Evolutionary conservation across 2,888 invertebrate species (phyloP).

Genomic region (Ashinkailepas kermadecensis): DNA sequence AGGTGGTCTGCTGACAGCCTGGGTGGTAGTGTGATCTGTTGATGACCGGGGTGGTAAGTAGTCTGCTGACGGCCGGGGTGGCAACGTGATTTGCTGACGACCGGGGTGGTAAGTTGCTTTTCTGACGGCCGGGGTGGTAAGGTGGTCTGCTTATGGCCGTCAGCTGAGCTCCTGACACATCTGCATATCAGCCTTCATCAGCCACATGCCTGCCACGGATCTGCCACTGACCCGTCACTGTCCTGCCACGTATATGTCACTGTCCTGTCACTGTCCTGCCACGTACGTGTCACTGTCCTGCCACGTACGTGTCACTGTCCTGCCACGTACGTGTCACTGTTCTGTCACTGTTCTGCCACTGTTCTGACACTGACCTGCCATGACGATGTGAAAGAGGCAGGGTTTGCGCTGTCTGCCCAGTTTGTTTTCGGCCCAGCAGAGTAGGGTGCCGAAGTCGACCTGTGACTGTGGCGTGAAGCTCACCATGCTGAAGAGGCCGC

Average conservation of each 20-base stretch:
- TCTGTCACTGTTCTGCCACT: not conserved
- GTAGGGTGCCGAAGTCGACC: conserved; percentile 2
- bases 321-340: not conserved
- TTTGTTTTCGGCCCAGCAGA: conserved; percentile 1
- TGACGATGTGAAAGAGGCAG: not conserved
- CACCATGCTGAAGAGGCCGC: not conserved
- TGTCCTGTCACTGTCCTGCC: not conserved
- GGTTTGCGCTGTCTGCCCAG: not conserved
- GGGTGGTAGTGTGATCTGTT: too few species aligned
- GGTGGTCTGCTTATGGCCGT: too few species aligned
- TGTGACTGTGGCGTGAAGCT: not conserved
- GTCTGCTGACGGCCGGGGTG: too few species aligned
- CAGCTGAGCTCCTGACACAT: too few species aligned
- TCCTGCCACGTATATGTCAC: not conserved
- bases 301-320: not conserved
- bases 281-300: not conserved
- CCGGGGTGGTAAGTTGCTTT: too few species aligned
- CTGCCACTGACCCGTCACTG: not conserved
- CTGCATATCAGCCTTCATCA: too few species aligned
- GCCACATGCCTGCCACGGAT: not conserved
- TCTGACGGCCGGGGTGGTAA: too few species aligned
- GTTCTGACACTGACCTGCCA: not conserved
- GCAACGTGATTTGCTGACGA: too few species aligned
- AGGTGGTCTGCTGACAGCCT: too few species aligned
- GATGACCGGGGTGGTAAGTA: too few species aligned